A percentile compares a stretch with the other conserved stretches of the same genome.
phyloP scores from a whole-genome alignment of 2,797 vertebrate genomes.

The Danio aesculapii region DNA sequence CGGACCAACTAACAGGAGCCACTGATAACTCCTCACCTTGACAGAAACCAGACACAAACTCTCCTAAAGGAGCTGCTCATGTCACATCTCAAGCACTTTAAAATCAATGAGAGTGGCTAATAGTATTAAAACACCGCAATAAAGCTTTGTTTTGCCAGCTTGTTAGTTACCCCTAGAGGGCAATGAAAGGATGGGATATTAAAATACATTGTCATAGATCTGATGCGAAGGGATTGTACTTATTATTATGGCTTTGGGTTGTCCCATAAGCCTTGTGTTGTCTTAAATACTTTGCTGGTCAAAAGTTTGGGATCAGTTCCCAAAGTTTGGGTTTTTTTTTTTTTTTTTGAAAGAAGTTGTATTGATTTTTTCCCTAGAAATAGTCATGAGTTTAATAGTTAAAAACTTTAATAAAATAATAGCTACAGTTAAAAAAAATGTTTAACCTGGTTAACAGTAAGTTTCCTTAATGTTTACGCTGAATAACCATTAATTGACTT shows the following conservation, averaged over 20 bases:
- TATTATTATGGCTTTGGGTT: conserved; percentile 54
- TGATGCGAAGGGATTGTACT: conserved; percentile 31
- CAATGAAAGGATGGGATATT: conserved; percentile 30
- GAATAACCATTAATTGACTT: too few species aligned
- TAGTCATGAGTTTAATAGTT: too few species aligned
- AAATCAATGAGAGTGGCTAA: conserved; percentile 31
- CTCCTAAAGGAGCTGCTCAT: conserved; percentile 48
- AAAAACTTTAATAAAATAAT: too few species aligned
- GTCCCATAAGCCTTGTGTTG: neutral
- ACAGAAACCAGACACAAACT: conserved; percentile 61
- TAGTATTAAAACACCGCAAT: conserved; percentile 41
- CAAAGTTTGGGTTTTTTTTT: too few species aligned
- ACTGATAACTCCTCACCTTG: conserved; percentile 59
- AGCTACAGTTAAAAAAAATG: too few species aligned
- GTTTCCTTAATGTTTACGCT: too few species aligned
- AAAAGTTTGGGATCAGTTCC: too few species aligned
- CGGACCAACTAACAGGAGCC: conserved; percentile 59
- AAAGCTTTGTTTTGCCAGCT: conserved; percentile 45
- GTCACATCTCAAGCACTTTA: conserved; percentile 38
- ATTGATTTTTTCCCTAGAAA: too few species aligned
- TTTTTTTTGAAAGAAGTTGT: too few species aligned
- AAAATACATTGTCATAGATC: conserved; percentile 33
- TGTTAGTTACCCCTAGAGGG: conserved; percentile 35
- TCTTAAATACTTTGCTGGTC: neutral
- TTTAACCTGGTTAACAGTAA: too few species aligned